Base-by-base conservation (phyloP, 2,888 invertebrate species). In the Diaprepes abbreviatus region DNA sequence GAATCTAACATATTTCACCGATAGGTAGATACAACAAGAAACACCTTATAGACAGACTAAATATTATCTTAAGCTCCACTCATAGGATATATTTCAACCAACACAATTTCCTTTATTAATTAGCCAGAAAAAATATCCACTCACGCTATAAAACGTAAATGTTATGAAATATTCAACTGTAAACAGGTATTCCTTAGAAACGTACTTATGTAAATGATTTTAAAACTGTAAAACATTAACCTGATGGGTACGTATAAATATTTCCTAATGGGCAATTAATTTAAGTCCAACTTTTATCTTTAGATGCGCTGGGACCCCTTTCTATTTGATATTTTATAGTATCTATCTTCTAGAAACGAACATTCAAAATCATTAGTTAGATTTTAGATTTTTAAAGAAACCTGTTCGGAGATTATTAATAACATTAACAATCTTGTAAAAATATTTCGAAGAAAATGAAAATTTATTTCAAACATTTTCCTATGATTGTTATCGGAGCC, bases 401-500 rank as follows among this genome's bases (percentile, higher is more conserved):
- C 45, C 45, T n/a, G 45, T 45, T 45, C 16, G 45, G 45, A 45
- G 45, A 45, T 21, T n/a, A 45, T 45, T 45, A 45, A 3, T n/a
- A n/a, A 45, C 19, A 45, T 21, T 21, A 45, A 45, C 45, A 21
- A 45, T 45, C 21, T 3, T n/a, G 5, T n/a, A n/a, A n/a, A n/a
- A n/a, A n/a, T n/a, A n/a, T n/a, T n/a, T n/a, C n/a, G n/a, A n/a
- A n/a, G n/a, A n/a, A n/a, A n/a, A n/a, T n/a, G n/a, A n/a, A n/a
- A n/a, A n/a, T n/a, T n/a, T n/a, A n/a, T n/a, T n/a, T n/a, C n/a
- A n/a, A n/a, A n/a, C n/a, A n/a, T n/a, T n/a, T n/a, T n/a, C n/a
- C n/a, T n/a, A n/a, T n/a, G n/a, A n/a, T n/a, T n/a, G n/a, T n/a
- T n/a, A n/a, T n/a, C n/a, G n/a, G n/a, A n/a, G n/a, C n/a, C n/a